A percentile compares a stretch with the other conserved stretches of the same genome.
These are phyloP conservation scores for Thaumatotibia leucotreta DNA, from an alignment of 1,140 invertebrate species.

Conservation along the genomic window DNA sequence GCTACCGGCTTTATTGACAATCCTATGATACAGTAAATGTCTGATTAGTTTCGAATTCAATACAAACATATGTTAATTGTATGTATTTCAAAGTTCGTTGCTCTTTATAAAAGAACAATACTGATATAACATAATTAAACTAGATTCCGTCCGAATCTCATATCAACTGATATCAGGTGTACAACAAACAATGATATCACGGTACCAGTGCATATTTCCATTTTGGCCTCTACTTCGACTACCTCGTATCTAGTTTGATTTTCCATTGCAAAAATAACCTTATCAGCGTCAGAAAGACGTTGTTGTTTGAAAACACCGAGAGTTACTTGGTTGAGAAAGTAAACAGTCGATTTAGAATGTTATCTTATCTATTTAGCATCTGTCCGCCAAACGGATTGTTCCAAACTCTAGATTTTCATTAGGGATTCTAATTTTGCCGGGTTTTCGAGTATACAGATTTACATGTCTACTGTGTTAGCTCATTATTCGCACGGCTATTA, in stretches of 20 bases:
- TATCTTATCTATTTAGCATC: slow-evolving; percentile 50
- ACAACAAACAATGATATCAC: slow-evolving; percentile 45
- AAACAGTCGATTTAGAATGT: slow-evolving; percentile 19
- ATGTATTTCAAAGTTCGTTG: not conserved
- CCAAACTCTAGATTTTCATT: not conserved
- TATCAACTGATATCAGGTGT: slow-evolving; percentile 1
- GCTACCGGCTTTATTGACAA: not conserved
- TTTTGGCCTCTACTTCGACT: not conserved
- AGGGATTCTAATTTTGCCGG: not conserved
- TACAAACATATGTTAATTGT: not conserved
- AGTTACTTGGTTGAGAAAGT: not conserved
- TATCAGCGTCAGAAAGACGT: not conserved
- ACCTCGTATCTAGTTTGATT: not conserved
- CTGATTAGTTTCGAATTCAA: not conserved
- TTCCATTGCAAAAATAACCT: not conserved
- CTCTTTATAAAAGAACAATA: not conserved
- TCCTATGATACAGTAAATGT: not conserved
- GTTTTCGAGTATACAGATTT: slow-evolving; percentile 6
- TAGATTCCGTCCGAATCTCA: not conserved
- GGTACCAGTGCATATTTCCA: slow-evolving; percentile 12
- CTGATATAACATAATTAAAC: not conserved
- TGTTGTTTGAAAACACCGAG: not conserved
- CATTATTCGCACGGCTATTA: too few species aligned
- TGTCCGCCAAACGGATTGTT: not conserved
- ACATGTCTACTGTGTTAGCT: too few species aligned